Conservation (phyloP, 2,888 invertebrate species). For the Hymenopus coronatus region DNA sequence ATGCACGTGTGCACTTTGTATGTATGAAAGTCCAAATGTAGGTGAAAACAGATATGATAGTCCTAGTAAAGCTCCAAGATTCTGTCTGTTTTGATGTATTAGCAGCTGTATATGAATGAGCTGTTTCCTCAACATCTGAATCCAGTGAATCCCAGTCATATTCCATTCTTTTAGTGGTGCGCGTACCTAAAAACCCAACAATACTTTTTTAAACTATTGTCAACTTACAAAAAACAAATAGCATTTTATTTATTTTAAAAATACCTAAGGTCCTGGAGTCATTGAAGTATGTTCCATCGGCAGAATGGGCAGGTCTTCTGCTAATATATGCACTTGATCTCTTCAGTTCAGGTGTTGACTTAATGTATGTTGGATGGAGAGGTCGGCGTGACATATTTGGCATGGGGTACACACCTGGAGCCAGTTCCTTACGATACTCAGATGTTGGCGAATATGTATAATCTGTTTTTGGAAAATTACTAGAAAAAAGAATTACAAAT, state of each 20-base stretch:
- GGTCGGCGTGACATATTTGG: constrained; percentile 87
- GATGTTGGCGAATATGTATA: constrained; percentile 84
- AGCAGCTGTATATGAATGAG: background rate
- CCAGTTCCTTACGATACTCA: constrained; percentile 63
- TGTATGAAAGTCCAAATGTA: background rate
- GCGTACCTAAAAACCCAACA: background rate
- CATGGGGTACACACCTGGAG: constrained; percentile 69
- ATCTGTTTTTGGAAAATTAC: constrained; percentile 86
- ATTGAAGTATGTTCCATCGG: background rate
- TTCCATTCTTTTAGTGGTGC: background rate
- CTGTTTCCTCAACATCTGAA: constrained; percentile 9
- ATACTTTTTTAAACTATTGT: background rate
- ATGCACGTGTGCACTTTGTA: background rate
- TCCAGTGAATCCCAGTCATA: constrained; percentile 1
- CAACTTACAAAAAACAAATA: no score
- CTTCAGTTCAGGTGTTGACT: background rate
- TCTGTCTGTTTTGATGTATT: background rate
- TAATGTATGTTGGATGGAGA: constrained; percentile 41
- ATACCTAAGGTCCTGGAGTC: background rate
- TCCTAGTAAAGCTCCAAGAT: background rate
- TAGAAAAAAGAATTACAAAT: constrained; percentile 46
- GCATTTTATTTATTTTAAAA: background rate
- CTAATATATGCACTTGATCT: background rate
- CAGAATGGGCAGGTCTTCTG: background rate
- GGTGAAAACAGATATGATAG: background rate